Conservation (phyloP, 2,888 invertebrate species). For the Drosophila niveifrons region DNA sequence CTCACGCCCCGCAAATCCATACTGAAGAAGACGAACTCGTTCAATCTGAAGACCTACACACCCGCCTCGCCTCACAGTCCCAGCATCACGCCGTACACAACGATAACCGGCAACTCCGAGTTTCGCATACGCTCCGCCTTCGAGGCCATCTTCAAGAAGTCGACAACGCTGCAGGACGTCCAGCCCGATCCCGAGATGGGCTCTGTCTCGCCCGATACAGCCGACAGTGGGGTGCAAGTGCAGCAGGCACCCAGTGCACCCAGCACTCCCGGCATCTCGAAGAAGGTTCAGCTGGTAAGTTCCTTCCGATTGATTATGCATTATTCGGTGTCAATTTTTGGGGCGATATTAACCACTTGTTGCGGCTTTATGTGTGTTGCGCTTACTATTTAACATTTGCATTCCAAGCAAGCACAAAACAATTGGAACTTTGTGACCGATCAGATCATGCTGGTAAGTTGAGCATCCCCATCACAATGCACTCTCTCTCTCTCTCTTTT, state of each 20-base stretch:
- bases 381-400: slow-evolving; percentile 31
- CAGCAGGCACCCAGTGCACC: slow-evolving; percentile 86
- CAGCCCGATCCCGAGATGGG: slow-evolving; percentile 89
- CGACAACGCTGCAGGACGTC: slow-evolving; percentile 94
- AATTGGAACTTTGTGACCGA: slow-evolving; percentile 78
- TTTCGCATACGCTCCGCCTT: slow-evolving; percentile 94
- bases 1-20: slow-evolving; percentile 93
- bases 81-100: slow-evolving; percentile 89
- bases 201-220: slow-evolving; percentile 84
- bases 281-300: slow-evolving; percentile 95
- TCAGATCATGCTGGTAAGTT: slow-evolving; percentile 72
- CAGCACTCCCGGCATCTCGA: slow-evolving; percentile 90
- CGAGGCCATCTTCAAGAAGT: slow-evolving; percentile 95
- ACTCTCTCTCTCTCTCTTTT: slow-evolving; percentile 1
- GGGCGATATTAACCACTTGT: slow-evolving; percentile 21
- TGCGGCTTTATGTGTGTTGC: slow-evolving; percentile 24
- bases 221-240: slow-evolving; percentile 75
- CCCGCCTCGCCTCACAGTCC: slow-evolving; percentile 87
- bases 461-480: not conserved
- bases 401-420: slow-evolving; percentile 80
- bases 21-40: slow-evolving; percentile 96
- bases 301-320: not conserved
- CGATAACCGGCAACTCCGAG: slow-evolving; percentile 95
- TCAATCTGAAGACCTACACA: slow-evolving; percentile 89
- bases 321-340: not conserved